Evolutionary conservation across 2,888 invertebrate species (phyloP).

Genomic region (Gymnocheta viridis): DNA sequence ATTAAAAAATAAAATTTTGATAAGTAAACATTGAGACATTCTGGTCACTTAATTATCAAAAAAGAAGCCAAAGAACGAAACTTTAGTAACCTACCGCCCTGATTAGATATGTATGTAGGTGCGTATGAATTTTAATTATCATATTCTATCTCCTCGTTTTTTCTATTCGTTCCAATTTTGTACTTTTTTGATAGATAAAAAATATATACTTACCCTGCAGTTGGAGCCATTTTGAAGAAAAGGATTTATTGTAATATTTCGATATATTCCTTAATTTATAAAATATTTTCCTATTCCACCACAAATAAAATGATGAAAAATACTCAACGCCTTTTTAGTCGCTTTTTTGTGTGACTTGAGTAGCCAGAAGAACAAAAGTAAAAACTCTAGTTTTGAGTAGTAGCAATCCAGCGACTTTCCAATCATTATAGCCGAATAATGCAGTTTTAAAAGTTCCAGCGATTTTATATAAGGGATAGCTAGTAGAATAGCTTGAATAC

Average conservation of each 20-base stretch:
- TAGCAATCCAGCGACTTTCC: not conserved
- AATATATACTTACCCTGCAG: slow-evolving; percentile 63
- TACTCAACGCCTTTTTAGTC: slow-evolving; percentile 64
- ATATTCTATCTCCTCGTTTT: slow-evolving; percentile 54
- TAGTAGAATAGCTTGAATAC: too few species aligned
- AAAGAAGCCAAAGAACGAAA: slow-evolving; percentile 38
- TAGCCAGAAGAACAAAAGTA: slow-evolving; percentile 38
- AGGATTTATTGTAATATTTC: slow-evolving; percentile 47
- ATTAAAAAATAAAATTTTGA: too few species aligned
- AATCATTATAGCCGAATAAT: not conserved
- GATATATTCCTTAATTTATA: slow-evolving; percentile 6
- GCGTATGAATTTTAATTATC: slow-evolving; percentile 47
- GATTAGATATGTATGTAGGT: slow-evolving; percentile 37
- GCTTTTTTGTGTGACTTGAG: slow-evolving; percentile 44
- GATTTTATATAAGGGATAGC: not conserved
- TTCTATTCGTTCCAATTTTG: not conserved
- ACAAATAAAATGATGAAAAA: slow-evolving; percentile 47
- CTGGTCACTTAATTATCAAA: not conserved
- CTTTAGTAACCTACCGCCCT: slow-evolving; percentile 67
- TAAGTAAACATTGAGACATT: not conserved
- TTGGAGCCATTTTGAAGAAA: slow-evolving; percentile 57
- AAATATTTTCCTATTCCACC: slow-evolving; percentile 43
- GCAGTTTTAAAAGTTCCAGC: not conserved
- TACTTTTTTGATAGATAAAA: not conserved
- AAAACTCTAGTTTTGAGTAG: slow-evolving; percentile 27